Base-by-base conservation (phyloP, 2,113 vertebrate species). In the Solenodon paradoxus region DNA sequence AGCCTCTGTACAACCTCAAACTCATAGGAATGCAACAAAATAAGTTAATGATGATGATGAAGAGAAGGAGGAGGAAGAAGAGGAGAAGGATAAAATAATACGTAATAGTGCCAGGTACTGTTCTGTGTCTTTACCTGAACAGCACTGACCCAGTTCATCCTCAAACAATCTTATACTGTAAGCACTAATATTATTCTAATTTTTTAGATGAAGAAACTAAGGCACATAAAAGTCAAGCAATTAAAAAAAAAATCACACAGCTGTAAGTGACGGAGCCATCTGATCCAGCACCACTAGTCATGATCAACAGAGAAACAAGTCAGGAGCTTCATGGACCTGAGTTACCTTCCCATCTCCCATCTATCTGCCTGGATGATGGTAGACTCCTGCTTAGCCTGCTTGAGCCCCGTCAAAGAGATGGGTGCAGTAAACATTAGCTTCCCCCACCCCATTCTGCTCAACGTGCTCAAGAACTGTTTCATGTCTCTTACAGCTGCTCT, bases 371-470 rank as follows among this genome's bases (percentile, higher is more conserved):
- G 1, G 2, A 2, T 30, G 49, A 28, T 10, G 32, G 20, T 32
- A 26, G 32, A 49, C 28, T 53, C 1, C 24, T 15, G 12, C 2
- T 13, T 51, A 53, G 15, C 51, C 1, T 86, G 40, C 51, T n/a
- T 49, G 49, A 82, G 7, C 51, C 24, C 68, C 66, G 1, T 32
- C 32, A 2, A n/a, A 45, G 20, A 63, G 13, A n/a, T n/a, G n/a
- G 22, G 3, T 2, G 0, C 3, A 64, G 13, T 20, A 20, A 15
- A 3, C 10, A 22, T 13, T 30, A 0, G 0, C 15, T 9, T 26
- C 20, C 45, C 15, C 22, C 32, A 24, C 15, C 30, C 7, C 3
- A 1, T 1, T 28, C n/a, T 35, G 4, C 74, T 32, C 61, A 47
- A 1, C 28, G 16, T 24, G n/a, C 19, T 0, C 22, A 1, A 69